phyloP scores from a whole-genome alignment of 2,113 vertebrate genomes.

The Seriola rivoliana region DNA sequence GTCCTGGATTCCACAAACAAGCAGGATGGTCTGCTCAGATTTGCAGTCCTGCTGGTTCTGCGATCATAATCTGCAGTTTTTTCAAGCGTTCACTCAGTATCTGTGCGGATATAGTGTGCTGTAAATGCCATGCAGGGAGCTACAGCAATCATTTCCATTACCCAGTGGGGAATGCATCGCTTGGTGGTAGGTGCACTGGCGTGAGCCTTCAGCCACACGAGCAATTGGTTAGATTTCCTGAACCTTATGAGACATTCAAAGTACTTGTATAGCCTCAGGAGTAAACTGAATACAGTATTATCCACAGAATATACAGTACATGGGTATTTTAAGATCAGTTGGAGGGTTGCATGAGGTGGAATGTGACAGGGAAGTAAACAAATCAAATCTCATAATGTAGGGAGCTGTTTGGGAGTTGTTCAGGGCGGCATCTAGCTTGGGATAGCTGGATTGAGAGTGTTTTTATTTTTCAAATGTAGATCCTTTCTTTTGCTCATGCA shows the following conservation, averaged over 20 bases:
- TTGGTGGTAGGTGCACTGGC: conserved; percentile 22
- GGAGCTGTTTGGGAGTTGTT: neutral
- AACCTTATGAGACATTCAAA: conserved; percentile 38
- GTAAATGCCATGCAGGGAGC: conserved; percentile 50
- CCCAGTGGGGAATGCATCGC: conserved; percentile 12
- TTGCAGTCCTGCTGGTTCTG: conserved; percentile 17
- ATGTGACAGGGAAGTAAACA: neutral
- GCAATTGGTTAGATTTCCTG: conserved; percentile 17
- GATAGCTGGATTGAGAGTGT: neutral
- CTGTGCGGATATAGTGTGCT: conserved; percentile 15
- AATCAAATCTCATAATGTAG: conserved; percentile 8
- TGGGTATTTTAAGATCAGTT: conserved; percentile 16
- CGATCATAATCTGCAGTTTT: conserved; percentile 38
- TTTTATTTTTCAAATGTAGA: conserved; percentile 49
- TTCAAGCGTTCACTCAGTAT: conserved; percentile 30
- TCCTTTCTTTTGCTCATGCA: conserved; percentile 22
- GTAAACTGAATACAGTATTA: neutral
- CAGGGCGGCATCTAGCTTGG: neutral
- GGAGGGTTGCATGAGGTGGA: conserved; percentile 10
- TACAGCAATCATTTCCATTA: conserved; percentile 44
- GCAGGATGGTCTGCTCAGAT: conserved; percentile 6
- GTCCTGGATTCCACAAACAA: neutral
- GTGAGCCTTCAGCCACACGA: conserved; percentile 26
- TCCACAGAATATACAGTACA: neutral
- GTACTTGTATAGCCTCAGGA: neutral